Percentiles rank a stretch among this genome's conserved stretches.
Conservation (phyloP, 2,797 vertebrate species). For the Argentina silus region DNA sequence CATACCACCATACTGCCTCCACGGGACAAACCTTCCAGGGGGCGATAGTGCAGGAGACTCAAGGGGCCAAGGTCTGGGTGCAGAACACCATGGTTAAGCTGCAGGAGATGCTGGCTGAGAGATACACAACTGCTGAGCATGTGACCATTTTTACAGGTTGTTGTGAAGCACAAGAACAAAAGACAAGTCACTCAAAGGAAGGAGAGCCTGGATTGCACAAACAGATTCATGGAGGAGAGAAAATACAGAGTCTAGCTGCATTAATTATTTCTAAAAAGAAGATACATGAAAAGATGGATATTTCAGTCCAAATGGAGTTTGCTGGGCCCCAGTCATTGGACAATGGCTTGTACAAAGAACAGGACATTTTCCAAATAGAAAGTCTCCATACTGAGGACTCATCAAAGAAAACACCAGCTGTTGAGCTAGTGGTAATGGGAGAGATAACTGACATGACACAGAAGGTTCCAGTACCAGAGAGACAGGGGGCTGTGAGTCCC, state of each 20-base stretch:
- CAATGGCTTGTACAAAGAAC: constrained; percentile 1
- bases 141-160: constrained; percentile 12
- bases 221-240: not conserved
- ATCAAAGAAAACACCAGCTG: constrained; percentile 3
- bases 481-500: no score
- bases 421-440: not conserved
- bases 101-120: constrained; percentile 36
- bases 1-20: constrained; percentile 23
- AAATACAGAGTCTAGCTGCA: not conserved
- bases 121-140: not conserved
- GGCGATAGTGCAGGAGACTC: constrained; percentile 33
- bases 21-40: constrained; percentile 32
- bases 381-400: constrained; percentile 19
- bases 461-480: not conserved
- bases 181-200: not conserved
- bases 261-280: constrained; percentile 4
- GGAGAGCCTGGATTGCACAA: no score
- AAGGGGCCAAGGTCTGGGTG: constrained; percentile 14
- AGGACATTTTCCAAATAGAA: constrained; percentile 19
- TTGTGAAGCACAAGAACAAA: constrained; percentile 13
- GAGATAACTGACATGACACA: not conserved
- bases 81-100: constrained; percentile 12
- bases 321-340: not conserved
- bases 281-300: not conserved
- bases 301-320: constrained; percentile 5